Evolutionary conservation across 92 coral and sea anemone genomes (phyloP).

Genomic region (Paramuricea clavata): DNA sequence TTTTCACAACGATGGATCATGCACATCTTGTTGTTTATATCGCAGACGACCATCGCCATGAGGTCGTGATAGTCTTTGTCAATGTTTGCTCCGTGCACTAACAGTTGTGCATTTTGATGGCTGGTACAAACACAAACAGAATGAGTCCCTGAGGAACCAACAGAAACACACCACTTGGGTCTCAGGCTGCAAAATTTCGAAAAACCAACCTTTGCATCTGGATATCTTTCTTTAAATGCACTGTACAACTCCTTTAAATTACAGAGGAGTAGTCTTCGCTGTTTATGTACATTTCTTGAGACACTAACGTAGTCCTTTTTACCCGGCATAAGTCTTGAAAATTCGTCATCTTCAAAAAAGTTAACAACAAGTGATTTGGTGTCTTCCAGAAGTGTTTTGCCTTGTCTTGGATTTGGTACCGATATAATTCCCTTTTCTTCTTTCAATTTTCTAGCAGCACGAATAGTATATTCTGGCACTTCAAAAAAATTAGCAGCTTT

Average conservation of each 20-base stretch:
- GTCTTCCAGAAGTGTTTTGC: constrained; percentile 31
- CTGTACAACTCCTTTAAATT: constrained; percentile 46
- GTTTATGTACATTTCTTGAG: constrained; percentile 37
- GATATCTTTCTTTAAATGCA: constrained; percentile 13
- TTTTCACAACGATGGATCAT: constrained; percentile 50
- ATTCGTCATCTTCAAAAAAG: constrained; percentile 49
- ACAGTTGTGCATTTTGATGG: constrained; percentile 49
- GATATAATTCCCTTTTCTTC: constrained; percentile 47
- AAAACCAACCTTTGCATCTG: constrained; percentile 49
- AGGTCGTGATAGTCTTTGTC: constrained; percentile 47
- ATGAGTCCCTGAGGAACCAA: constrained; percentile 41
- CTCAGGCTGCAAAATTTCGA: constrained; percentile 44
- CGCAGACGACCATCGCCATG: constrained; percentile 39
- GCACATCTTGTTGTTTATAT: constrained; percentile 25
- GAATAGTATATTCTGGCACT: constrained; percentile 46
- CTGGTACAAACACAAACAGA: constrained; percentile 50
- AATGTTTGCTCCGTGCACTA: constrained; percentile 30
- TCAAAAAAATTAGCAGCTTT: constrained; percentile 38
- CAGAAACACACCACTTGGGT: constrained; percentile 44
- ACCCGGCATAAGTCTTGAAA: constrained; percentile 40
- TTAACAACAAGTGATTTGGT: constrained; percentile 1
- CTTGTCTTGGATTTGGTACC: constrained; percentile 34
- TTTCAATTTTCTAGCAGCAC: constrained; percentile 36
- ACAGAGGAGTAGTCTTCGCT: constrained; percentile 45
- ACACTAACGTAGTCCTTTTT: constrained; percentile 43